Conservation (phyloP, 2,888 invertebrate species). For the Atethmia centrago region DNA sequence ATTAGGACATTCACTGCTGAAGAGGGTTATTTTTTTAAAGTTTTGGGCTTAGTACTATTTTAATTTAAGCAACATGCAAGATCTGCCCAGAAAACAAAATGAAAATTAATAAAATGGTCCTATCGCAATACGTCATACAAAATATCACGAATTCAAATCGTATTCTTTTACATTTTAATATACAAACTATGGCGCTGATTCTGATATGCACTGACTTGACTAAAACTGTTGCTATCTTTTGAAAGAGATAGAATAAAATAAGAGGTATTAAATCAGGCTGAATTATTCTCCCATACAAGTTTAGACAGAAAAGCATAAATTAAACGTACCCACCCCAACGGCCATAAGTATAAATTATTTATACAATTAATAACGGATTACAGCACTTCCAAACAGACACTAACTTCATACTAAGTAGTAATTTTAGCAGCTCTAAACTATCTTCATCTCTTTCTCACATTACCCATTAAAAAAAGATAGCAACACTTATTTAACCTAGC, state of each 20-base stretch:
- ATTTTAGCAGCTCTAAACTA: neutral
- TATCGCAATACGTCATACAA: slow-evolving; percentile 1
- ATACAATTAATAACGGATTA: too few relatives aligned
- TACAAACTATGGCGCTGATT: slow-evolving; percentile 2
- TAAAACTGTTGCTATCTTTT: neutral
- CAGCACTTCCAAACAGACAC: neutral
- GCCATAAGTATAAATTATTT: neutral
- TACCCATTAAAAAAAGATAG: neutral
- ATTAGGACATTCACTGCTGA: neutral
- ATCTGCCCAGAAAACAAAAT: neutral
- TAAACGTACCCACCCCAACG: neutral
- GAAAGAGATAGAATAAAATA: neutral
- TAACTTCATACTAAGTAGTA: neutral
- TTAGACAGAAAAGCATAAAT: neutral
- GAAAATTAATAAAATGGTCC: neutral
- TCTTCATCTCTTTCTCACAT: neutral
- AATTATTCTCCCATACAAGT: neutral
- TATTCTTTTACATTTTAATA: slow-evolving; percentile 14
- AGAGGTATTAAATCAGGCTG: neutral
- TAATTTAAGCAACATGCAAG: neutral
- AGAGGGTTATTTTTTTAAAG: neutral
- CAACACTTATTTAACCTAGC: neutral
- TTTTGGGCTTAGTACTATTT: neutral
- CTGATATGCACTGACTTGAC: neutral
- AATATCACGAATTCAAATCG: slow-evolving; percentile 10